Conservation (phyloP, 2,113 vertebrate genomes). For the Ginglymostoma cirratum region DNA sequence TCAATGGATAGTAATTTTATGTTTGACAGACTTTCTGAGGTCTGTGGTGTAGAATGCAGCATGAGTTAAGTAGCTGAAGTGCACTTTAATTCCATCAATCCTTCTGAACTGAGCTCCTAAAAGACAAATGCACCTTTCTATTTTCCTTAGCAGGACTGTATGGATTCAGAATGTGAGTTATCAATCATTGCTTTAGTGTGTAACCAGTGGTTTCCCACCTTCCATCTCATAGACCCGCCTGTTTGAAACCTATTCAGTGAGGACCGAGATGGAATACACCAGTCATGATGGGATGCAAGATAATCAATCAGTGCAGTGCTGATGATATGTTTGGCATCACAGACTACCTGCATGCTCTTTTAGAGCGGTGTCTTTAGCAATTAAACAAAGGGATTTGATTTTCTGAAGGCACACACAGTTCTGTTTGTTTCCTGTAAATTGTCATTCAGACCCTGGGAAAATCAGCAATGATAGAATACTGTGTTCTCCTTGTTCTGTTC, state of each 20-base stretch:
- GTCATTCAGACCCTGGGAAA: neutral
- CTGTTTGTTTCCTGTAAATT: neutral
- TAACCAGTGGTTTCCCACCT: neutral
- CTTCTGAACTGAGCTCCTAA: neutral
- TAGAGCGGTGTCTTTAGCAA: neutral
- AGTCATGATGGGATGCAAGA: neutral
- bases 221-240: neutral
- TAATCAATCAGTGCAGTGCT: neutral
- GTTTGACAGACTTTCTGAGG: neutral
- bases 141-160: neutral
- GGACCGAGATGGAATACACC: neutral
- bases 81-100: neutral
- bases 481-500: neutral
- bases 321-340: neutral
- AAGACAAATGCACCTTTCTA: slow-evolving; percentile 2
- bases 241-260: neutral
- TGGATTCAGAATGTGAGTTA: slow-evolving; percentile 21
- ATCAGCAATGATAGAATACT: neutral
- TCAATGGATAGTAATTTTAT: neutral
- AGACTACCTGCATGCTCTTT: neutral
- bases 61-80: neutral
- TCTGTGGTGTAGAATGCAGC: neutral
- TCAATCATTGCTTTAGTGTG: neutral
- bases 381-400: neutral
- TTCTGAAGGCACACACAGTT: neutral